Base-by-base conservation (phyloP, 2,113 vertebrate genomes). In the Ranitomeya variabilis region DNA sequence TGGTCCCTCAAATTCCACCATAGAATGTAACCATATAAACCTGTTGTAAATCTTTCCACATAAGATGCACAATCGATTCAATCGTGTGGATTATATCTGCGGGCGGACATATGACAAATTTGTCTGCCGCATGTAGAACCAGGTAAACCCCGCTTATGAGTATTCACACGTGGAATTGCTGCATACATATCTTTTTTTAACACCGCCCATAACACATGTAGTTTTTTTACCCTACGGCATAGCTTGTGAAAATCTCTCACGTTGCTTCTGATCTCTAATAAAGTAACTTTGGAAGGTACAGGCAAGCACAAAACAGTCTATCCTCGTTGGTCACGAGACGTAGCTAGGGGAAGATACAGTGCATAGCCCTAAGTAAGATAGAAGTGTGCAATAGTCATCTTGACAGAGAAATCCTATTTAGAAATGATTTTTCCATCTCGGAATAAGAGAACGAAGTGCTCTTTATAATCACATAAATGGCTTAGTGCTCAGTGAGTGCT, bases 391-490 rank as follows among this genome's bases (percentile, higher is more conserved):
- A 77, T 88, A 76, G 76, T 92, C 90, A 92, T 90, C 90, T 92
- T 92, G 90, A 91, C 92, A 92, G 92, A 78, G 67, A 91, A 90
- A 91, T 92, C 91, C 92, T 92, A 91, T 91, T 94, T 90, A 92
- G 91, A 94, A 93, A 92, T 91, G 92, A 93, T 92, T 93, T 92
- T 92, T 91, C 90, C 92, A 91, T 91, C 92, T 91, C 86, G 91
- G 93, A 76, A 90, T 89, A 91, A 90, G 92, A 92, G 91, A 93
- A 93, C 73, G 86, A 92, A 93, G 93, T 92, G 91, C 93, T 94
- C 93, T 93, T 93, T 92, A 92, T 92, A 92, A 94, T 92, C 92
- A 92, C 89, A 92, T 91, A 92, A 93, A 93, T 93, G 92, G 92
- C 92, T 91, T 90, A 91, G 90, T 89, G 90, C 91, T 92, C 91